Evolutionary conservation across 2,797 vertebrate species (phyloP), one percentile per base, ranked within the genome.

Genomic region (Acrossocheilus fasciatus): DNA sequence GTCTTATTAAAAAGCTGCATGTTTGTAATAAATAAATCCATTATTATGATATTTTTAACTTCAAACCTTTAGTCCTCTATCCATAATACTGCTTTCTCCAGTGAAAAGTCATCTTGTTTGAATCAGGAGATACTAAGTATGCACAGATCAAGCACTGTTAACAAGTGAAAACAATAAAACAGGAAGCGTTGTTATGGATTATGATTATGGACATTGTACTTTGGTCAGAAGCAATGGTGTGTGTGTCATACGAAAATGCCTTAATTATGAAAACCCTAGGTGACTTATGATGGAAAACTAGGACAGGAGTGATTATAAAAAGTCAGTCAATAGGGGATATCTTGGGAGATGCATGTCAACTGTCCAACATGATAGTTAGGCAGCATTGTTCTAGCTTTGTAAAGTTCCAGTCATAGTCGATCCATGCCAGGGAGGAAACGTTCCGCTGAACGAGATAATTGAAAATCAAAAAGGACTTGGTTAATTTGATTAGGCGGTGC

Each of bases 381-480:
- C 84, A 78, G 75, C 75, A 69, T 80, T 90, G 82, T 90, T 82
- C 82, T 76, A 81, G 77, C 89, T 89, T 87, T 86, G 87, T 87
- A 82, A 86, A 89, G 52, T 80, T 92, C 87, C 90, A 91, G 93
- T 94, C 90, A 6, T 0, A 86, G 68, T 82, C 76, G 86, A 92
- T 82, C 23, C 83, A 87, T 90, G 88, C 73, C 86, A 20, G 88
- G 94, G 82, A 89, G 93, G 94, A 92, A 95, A 96, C 89, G 94
- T 95, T 95, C 93, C 89, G 26, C 87, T 62, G 87, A 91, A 91
- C 91, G 92, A 94, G 95, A 96, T 97, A 96, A 97, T 97, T 97
- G 96, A 97, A 97, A 97, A 97, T 97, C 96, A 97, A 96, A 97
- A 96, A 96, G 94, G 96, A 96, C 95, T 97, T 96, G 95, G 96